These are phyloP conservation scores for Pectinophora gossypiella DNA, from an alignment of 1,140 invertebrate genomes.

Conservation along the genomic window DNA sequence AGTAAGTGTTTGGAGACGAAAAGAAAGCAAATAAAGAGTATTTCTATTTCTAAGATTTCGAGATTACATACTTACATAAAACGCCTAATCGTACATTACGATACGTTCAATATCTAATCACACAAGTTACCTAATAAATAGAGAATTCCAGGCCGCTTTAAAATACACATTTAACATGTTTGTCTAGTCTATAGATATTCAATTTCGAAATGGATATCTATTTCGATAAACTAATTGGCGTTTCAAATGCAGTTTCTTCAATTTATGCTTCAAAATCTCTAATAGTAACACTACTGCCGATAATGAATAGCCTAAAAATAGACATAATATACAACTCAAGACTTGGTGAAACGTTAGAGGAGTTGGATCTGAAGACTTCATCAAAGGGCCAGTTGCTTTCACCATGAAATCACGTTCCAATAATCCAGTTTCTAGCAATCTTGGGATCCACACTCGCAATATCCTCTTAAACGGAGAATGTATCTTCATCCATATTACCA, in stretches of 20 bases:
- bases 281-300: slow-evolving; percentile 31
- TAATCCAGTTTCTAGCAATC: slow-evolving; percentile 43
- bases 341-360: slow-evolving; percentile 36
- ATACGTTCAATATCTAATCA: too few species aligned
- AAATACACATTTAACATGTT: too few species aligned
- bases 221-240: background rate
- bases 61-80: too few species aligned
- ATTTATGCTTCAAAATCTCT: slow-evolving; percentile 21
- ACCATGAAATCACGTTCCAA: slow-evolving; percentile 28
- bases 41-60: too few species aligned
- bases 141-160: too few species aligned
- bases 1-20: too few species aligned
- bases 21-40: too few species aligned
- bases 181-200: too few species aligned
- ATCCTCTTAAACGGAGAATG: slow-evolving; percentile 38
- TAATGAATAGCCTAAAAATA: slow-evolving; percentile 32
- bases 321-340: slow-evolving; percentile 36
- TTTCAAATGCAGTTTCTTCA: background rate
- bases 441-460: slow-evolving; percentile 33
- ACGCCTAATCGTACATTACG: too few species aligned
- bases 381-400: background rate
- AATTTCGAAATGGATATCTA: background rate
- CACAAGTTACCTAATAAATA: too few species aligned
- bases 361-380: slow-evolving; percentile 21
- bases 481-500: slow-evolving; percentile 50